Evolutionary conservation across 1,140 invertebrate genomes (phyloP).

Genomic region (Steinernema khuongi): DNA sequence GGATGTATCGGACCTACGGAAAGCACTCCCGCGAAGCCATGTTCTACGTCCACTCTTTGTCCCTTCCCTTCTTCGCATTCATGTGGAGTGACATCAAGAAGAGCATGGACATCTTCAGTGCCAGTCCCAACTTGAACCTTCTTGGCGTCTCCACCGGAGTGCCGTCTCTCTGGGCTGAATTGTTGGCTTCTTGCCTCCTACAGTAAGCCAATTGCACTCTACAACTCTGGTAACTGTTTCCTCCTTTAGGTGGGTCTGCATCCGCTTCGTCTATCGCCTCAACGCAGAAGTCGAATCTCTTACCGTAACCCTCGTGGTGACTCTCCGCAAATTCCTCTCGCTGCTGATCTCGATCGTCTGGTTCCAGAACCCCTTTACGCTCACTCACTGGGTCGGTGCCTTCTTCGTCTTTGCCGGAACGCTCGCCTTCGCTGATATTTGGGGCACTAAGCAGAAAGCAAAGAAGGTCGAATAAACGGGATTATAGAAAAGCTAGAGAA

Average conservation of each 20-base stretch:
- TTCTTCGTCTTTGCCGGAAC: slow-evolving; percentile 84
- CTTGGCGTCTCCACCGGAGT: slow-evolving; percentile 62
- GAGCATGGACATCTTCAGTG: slow-evolving; percentile 64
- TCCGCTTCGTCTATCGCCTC: slow-evolving; percentile 84
- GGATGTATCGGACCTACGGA: slow-evolving; percentile 75
- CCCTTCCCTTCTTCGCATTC: slow-evolving; percentile 76
- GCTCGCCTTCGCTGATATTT: slow-evolving; percentile 77
- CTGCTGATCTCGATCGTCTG: slow-evolving; percentile 89
- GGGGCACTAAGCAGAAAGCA: slow-evolving; percentile 16
- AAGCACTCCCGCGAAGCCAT: slow-evolving; percentile 90
- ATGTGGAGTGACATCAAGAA: slow-evolving; percentile 71
- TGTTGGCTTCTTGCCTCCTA: slow-evolving; percentile 79
- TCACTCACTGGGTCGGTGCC: slow-evolving; percentile 86
- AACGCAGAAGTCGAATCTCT: slow-evolving; percentile 87
- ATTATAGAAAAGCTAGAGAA: neutral
- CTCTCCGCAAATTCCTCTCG: slow-evolving; percentile 87
- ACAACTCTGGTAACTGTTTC: slow-evolving; percentile 1
- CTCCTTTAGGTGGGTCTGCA: slow-evolving; percentile 72
- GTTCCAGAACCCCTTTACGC: slow-evolving; percentile 87
- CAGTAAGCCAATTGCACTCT: slow-evolving; percentile 67
- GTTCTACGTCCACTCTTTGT: slow-evolving; percentile 74
- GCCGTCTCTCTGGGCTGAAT: slow-evolving; percentile 73
- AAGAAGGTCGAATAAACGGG: slow-evolving; percentile 21
- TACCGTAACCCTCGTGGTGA: slow-evolving; percentile 89
- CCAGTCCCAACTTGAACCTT: slow-evolving; percentile 54